These are phyloP conservation scores for Stenodera caucasica DNA, from an alignment of 2,888 invertebrate species.

Conservation along the genomic window DNA sequence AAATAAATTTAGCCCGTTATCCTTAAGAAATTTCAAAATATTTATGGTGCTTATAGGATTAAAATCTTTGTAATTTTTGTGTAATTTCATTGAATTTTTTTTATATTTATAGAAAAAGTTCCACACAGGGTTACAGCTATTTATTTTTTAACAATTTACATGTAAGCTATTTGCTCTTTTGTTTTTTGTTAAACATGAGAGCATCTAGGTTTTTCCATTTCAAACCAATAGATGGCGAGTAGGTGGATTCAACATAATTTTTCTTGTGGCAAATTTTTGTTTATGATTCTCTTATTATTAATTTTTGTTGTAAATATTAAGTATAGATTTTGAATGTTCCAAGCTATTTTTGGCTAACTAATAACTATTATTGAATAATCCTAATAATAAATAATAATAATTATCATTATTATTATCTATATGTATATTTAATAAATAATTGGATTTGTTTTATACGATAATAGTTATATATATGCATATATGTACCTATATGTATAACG, in stretches of 20 bases:
- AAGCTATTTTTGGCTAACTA: neutral
- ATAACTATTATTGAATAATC: too few species aligned
- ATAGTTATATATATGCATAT: too few species aligned
- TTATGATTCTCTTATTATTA: constrained; percentile 24
- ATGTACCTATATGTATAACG: constrained; percentile 17
- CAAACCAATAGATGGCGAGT: too few species aligned
- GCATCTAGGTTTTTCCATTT: too few species aligned
- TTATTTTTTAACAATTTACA: too few species aligned
- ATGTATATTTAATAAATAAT: constrained; percentile 21
- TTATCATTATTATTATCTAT: constrained; percentile 11
- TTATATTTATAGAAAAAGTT: neutral
- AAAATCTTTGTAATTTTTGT: constrained; percentile 11
- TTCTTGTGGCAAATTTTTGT: constrained; percentile 31
- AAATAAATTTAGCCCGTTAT: constrained; percentile 4
- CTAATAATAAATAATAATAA: neutral
- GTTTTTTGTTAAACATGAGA: too few species aligned
- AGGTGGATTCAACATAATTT: too few species aligned
- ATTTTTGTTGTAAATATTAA: neutral
- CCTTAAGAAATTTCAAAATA: constrained; percentile 48
- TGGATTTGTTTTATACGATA: constrained; percentile 30
- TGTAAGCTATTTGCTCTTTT: too few species aligned
- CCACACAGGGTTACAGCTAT: constrained; percentile 43
- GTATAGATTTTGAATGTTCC: constrained; percentile 31
- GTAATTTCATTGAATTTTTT: neutral
- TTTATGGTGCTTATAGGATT: constrained; percentile 51